These are phyloP conservation scores for Bos javanicus DNA, from an alignment of 2,113 vertebrate species.

Conservation along the genomic window DNA sequence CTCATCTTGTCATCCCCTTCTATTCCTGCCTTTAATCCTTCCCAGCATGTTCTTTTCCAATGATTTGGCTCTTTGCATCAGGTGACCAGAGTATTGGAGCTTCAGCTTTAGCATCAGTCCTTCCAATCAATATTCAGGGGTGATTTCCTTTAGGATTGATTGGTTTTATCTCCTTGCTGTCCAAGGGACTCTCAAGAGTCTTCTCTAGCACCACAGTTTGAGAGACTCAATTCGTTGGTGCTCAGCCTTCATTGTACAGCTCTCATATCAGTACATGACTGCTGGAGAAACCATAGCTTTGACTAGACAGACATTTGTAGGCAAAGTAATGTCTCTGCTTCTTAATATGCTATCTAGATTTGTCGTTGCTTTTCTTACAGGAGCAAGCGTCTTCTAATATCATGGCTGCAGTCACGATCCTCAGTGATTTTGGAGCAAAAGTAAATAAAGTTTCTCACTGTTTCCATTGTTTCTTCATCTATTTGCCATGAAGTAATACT, in stretches of 20 bases:
- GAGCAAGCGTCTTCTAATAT: not conserved
- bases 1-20: not conserved
- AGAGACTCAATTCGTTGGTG: not conserved
- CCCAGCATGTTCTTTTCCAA: not conserved
- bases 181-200: not conserved
- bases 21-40: not conserved
- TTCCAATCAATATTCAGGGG: not conserved
- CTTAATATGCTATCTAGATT: not conserved
- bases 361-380: not conserved
- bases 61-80: not conserved
- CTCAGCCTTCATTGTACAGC: not conserved
- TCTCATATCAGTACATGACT: not conserved
- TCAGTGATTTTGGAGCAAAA: not conserved
- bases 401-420: not conserved
- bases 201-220: not conserved
- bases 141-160: not conserved
- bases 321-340: not conserved
- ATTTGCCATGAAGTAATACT: not conserved
- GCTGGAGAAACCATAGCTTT: not conserved
- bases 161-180: not conserved
- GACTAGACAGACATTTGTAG: not conserved
- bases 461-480: not conserved
- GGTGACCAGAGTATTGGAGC: not conserved
- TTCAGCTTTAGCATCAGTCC: not conserved
- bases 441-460: not conserved